A percentile compares a stretch with the other conserved stretches of the same genome.
Conservation (phyloP, 2,113 vertebrate genomes). For the Phrynosoma platyrhinos region DNA sequence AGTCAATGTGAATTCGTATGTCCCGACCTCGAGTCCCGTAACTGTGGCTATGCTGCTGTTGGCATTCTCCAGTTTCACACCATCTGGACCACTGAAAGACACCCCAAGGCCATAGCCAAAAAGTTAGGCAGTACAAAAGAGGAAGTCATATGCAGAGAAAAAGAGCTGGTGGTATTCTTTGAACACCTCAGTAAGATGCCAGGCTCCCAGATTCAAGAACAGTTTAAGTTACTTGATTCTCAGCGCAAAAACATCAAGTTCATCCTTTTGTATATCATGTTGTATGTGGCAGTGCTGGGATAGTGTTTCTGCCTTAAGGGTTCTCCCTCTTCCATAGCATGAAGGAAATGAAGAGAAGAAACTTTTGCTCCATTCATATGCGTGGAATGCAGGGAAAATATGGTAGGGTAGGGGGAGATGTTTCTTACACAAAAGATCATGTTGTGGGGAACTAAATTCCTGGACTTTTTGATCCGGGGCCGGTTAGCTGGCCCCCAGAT, state of each 20-base stretch:
- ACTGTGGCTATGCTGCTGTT: constrained; percentile 89
- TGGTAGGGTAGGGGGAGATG: too few relatives aligned
- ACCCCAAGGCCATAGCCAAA: constrained; percentile 17
- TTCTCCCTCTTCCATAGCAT: background rate
- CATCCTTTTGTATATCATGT: background rate
- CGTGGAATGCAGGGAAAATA: background rate
- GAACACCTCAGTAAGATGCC: background rate
- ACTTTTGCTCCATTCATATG: background rate
- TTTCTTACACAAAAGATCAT: background rate
- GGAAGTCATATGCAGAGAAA: background rate
- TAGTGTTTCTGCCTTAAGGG: background rate
- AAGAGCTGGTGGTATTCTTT: background rate
- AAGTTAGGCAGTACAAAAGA: constrained; percentile 3
- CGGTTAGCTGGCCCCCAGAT: too few relatives aligned
- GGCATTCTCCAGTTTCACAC: constrained; percentile 92
- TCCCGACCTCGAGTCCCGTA: constrained; percentile 91
- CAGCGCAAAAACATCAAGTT: too few relatives aligned
- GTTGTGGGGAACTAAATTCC: background rate
- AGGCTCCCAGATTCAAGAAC: background rate
- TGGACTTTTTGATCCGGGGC: too few relatives aligned
- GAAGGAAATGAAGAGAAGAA: background rate
- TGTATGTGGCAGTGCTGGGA: background rate
- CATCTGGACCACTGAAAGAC: constrained; percentile 87
- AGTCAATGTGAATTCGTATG: constrained; percentile 90
- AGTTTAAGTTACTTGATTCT: background rate